Evolutionary conservation across 2,113 vertebrate genomes (phyloP), one percentile per base, ranked within the genome.

Genomic region (Emydura subglobosa): DNA sequence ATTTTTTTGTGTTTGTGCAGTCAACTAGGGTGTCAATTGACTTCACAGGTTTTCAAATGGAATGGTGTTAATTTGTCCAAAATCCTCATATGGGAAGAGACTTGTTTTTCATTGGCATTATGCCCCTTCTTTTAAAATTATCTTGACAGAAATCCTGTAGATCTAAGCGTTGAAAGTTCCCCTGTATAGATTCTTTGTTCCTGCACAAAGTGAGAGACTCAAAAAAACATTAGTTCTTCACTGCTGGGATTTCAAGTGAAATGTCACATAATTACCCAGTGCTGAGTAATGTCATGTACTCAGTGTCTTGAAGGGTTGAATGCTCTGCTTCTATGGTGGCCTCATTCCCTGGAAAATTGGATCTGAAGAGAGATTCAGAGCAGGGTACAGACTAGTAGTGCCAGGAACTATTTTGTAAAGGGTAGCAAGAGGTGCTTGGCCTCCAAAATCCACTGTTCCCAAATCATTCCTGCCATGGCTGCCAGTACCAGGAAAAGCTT

Each of bases 21-120:
- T 39, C 68, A 80, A 34, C 49, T 59, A 51, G 50, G 2, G 72
- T 88, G 27, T 87, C 68, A 83, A 6, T 51, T 79, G 29, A 74
- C 25, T 65, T 82, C 82, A 87, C 81, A 72, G 78, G 19, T 90
- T 95, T 93, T 42, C 55, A 92, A 55, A 85, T 91, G 80, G 39
- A 87, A 88, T 78, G 68, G 78, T 49, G 59, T 90, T 82, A 80
- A 51, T 83, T 10, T 44, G 9, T 78, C 55, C 6, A 9, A 13
- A 24, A 34, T 42, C 19, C 42, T 76, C 61, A 79, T 87, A 13
- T 19, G 49, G 51, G 74, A 89, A 44, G 27, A 90, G 51, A 79
- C 10, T 79, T 82, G 12, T 72, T 47, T 91, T n/a, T 91, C 31
- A 31, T 21, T 78, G 47, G 44, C 84, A 68, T 89, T 84, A 84